Conservation (phyloP, 2,797 vertebrate genomes). For the Pogonophryne albipinna region DNA sequence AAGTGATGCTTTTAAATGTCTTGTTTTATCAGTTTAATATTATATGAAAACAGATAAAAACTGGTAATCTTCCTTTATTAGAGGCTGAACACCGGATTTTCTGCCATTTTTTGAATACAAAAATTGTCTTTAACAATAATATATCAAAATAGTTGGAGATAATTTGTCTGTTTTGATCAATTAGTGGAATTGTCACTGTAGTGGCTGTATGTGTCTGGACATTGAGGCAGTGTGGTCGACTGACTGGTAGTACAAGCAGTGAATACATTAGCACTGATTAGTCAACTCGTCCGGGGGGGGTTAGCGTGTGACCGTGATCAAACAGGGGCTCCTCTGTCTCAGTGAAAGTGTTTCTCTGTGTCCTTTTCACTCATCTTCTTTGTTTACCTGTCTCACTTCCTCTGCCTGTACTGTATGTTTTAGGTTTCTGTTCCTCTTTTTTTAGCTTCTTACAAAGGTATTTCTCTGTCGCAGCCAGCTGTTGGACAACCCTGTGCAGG, state of each 20-base stretch:
- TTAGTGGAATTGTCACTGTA: background rate
- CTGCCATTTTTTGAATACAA: no score
- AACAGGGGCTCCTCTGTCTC: constrained; percentile 27
- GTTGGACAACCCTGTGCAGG: constrained; percentile 27
- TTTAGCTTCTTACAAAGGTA: background rate
- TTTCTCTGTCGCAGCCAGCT: constrained; percentile 36
- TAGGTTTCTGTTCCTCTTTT: constrained; percentile 3
- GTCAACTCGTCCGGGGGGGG: constrained; percentile 56
- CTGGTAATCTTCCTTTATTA: no score
- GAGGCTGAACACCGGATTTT: no score
- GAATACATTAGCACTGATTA: constrained; percentile 78
- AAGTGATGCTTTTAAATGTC: no score
- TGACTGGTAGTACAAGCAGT: constrained; percentile 66
- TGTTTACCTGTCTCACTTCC: background rate
- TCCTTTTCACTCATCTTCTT: constrained; percentile 16
- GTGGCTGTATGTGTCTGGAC: constrained; percentile 44
- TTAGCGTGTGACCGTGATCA: constrained; percentile 42
- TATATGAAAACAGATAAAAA: no score
- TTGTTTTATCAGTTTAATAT: no score
- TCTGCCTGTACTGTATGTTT: background rate
- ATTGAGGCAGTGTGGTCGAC: constrained; percentile 52
- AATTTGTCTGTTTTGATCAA: no score
- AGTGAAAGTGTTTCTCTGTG: constrained; percentile 6
- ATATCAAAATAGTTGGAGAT: no score
- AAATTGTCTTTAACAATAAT: no score